phyloP scores from a whole-genome alignment of 37 sponge, comb jelly and placozoan genomes.

The Aplysina aerophoba region DNA sequence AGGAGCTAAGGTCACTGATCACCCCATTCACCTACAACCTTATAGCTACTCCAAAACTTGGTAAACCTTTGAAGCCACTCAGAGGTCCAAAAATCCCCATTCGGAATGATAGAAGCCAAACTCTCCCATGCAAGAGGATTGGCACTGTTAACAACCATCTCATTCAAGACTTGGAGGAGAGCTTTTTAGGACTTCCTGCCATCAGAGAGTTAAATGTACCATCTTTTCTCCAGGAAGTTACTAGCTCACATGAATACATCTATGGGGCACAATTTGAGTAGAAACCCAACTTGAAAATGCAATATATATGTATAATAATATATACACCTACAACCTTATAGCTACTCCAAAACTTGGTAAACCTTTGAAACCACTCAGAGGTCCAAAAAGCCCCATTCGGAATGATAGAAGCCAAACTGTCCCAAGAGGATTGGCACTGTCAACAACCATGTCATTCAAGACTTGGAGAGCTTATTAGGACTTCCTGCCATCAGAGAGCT shows the following conservation, averaged over 20 bases:
- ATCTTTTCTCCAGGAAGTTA: slow-evolving; percentile 5
- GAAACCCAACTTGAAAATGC: too few species aligned
- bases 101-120: background rate
- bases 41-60: background rate
- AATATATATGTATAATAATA: too few species aligned
- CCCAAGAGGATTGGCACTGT: background rate
- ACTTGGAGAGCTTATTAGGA: too few species aligned
- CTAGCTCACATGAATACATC: background rate
- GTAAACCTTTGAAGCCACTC: background rate
- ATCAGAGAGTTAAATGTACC: background rate
- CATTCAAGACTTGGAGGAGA: too few species aligned
- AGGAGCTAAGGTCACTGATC: background rate
- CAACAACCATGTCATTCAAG: too few species aligned
- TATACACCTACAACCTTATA: background rate
- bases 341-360: background rate
- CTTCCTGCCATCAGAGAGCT: too few species aligned
- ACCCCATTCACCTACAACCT: background rate
- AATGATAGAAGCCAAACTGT: background rate
- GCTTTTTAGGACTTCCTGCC: too few species aligned
- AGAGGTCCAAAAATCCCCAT: background rate
- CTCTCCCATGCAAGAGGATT: background rate
- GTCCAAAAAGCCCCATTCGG: background rate
- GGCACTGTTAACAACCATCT: too few species aligned
- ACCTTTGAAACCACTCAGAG: background rate
- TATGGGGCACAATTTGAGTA: background rate